Evolutionary conservation across 2,113 vertebrate species (phyloP).

Genomic region (Balaenoptera acutorostrata): DNA sequence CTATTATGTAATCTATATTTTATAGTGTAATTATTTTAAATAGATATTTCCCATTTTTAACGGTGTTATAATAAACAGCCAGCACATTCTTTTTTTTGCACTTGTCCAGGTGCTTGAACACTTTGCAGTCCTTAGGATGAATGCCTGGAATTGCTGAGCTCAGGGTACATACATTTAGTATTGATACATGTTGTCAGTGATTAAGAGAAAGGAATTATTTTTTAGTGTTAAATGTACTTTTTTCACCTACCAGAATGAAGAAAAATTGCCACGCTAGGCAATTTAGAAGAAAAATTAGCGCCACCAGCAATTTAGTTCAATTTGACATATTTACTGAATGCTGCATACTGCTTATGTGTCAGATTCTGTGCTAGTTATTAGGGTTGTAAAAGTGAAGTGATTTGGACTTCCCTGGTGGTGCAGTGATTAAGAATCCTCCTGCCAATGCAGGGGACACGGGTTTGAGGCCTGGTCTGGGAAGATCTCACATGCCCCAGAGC

Average conservation of each 20-base stretch:
- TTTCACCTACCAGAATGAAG: not conserved
- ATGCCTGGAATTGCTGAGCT: not conserved
- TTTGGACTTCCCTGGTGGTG: not conserved
- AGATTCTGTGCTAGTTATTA: not conserved
- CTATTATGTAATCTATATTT: not conserved
- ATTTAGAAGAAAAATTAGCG: not conserved
- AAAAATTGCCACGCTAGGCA: not conserved
- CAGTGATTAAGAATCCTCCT: no score
- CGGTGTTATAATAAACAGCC: not conserved
- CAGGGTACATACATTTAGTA: not conserved
- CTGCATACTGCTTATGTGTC: not conserved
- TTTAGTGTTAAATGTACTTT: conserved; percentile 10
- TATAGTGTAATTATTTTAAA: not conserved
- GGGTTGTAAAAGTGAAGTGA: not conserved
- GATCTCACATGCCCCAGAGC: no score
- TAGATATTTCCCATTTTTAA: not conserved
- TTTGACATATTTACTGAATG: not conserved
- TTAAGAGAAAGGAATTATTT: conserved; percentile 10
- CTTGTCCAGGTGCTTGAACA: not conserved
- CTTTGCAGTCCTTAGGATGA: not conserved
- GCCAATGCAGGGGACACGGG: no score
- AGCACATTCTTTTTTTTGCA: not conserved
- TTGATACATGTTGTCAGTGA: not conserved
- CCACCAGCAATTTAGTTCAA: not conserved
- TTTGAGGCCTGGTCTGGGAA: no score